These are phyloP conservation scores for Syrmaticus mikado DNA, from an alignment of 2,113 vertebrate species.

Conservation along the genomic window DNA sequence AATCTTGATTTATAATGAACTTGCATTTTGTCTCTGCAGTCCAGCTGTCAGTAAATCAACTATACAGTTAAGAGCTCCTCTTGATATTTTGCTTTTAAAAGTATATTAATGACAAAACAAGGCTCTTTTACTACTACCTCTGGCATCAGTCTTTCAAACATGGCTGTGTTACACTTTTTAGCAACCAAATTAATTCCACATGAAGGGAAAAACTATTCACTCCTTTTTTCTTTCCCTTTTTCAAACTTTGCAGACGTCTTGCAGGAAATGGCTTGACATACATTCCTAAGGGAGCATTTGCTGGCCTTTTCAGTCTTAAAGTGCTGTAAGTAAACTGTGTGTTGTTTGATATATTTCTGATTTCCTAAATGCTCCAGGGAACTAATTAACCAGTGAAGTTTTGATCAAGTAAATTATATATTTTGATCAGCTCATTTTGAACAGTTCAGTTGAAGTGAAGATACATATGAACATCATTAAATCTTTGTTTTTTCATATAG, in stretches of 20 bases:
- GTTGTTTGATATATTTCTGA: conserved; percentile 66
- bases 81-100: not conserved
- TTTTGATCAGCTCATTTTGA: conserved; percentile 49
- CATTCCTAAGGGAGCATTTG: conserved; percentile 91
- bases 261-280: conserved; percentile 91
- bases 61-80: conserved; percentile 15
- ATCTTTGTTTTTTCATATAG: conserved; percentile 12
- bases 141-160: conserved; percentile 56
- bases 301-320: conserved; percentile 92
- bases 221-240: conserved; percentile 51
- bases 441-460: not conserved
- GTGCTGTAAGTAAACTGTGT: conserved; percentile 88
- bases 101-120: conserved; percentile 59
- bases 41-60: conserved; percentile 33
- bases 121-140: conserved; percentile 50
- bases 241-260: conserved; percentile 86
- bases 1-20: conserved; percentile 18
- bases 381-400: conserved; percentile 66
- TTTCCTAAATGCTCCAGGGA: conserved; percentile 61
- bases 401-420: conserved; percentile 48
- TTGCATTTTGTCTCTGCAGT: conserved; percentile 14
- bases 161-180: conserved; percentile 66
- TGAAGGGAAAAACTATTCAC: conserved; percentile 73
- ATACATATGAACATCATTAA: conserved; percentile 47
- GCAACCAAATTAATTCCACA: conserved; percentile 77